Conservation (phyloP, 2,113 vertebrate genomes). For the Nansenia antarctica region DNA sequence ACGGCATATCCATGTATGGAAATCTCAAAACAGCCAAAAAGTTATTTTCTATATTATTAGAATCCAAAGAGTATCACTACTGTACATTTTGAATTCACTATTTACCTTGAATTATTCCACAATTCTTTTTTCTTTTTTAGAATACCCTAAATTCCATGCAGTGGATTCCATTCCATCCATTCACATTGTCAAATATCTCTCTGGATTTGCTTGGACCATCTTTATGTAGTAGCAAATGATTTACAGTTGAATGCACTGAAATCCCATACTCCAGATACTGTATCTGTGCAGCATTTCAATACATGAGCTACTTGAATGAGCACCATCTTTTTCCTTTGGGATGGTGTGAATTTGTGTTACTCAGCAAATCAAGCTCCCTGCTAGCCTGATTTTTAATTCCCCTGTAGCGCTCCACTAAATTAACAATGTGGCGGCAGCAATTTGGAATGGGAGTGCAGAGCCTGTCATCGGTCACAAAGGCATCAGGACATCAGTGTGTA, state of each 20-base stretch:
- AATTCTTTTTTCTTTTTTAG: too few relatives aligned
- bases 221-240: constrained; percentile 31
- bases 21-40: background rate
- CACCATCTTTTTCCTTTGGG: constrained; percentile 28
- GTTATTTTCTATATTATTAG: background rate
- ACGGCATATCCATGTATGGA: background rate
- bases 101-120: too few relatives aligned
- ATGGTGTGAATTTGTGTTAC: constrained; percentile 41
- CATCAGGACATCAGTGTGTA: constrained; percentile 44
- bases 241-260: constrained; percentile 18
- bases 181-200: constrained; percentile 1
- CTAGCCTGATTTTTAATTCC: constrained; percentile 41
- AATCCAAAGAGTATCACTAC: background rate
- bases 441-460: constrained; percentile 38
- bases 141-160: too few relatives aligned
- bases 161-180: background rate
- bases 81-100: constrained; percentile 7
- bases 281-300: constrained; percentile 23
- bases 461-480: constrained; percentile 49
- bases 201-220: constrained; percentile 21
- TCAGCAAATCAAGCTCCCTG: constrained; percentile 37
- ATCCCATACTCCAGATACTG: constrained; percentile 26
- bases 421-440: constrained; percentile 40
- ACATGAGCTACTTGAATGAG: constrained; percentile 28
- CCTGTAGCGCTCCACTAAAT: constrained; percentile 46